A percentile compares a stretch with the other conserved stretches of the same genome.
Conservation (phyloP, 2,113 vertebrate species). For the Rhabdornis inornatus region DNA sequence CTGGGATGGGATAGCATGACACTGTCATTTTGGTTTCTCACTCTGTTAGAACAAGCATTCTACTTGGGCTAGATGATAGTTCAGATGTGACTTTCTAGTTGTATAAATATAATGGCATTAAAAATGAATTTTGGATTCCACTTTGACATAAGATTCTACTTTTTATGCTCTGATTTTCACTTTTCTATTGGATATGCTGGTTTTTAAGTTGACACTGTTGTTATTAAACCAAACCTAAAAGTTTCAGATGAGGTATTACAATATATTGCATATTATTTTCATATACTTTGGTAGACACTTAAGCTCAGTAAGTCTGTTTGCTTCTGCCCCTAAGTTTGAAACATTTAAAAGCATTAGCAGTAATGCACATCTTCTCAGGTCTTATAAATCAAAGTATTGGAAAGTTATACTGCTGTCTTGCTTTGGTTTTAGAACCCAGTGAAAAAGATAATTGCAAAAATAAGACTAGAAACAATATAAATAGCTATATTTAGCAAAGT, state of each 20-base stretch:
- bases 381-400: background rate
- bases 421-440: background rate
- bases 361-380: background rate
- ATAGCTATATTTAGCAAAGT: background rate
- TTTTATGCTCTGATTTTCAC: background rate
- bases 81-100: background rate
- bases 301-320: background rate
- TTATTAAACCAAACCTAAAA: background rate
- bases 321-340: background rate
- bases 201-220: background rate
- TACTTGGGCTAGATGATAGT: background rate
- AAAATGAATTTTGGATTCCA: background rate
- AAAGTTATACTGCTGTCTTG: background rate
- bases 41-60: background rate
- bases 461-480: background rate
- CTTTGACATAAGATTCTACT: background rate
- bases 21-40: background rate
- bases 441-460: background rate
- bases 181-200: background rate
- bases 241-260: background rate
- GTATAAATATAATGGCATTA: background rate
- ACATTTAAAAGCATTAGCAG: background rate
- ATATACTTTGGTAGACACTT: background rate
- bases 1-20: background rate
- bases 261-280: background rate